Base-by-base conservation (phyloP, 2,113 vertebrate genomes). In the Platanista minor region DNA sequence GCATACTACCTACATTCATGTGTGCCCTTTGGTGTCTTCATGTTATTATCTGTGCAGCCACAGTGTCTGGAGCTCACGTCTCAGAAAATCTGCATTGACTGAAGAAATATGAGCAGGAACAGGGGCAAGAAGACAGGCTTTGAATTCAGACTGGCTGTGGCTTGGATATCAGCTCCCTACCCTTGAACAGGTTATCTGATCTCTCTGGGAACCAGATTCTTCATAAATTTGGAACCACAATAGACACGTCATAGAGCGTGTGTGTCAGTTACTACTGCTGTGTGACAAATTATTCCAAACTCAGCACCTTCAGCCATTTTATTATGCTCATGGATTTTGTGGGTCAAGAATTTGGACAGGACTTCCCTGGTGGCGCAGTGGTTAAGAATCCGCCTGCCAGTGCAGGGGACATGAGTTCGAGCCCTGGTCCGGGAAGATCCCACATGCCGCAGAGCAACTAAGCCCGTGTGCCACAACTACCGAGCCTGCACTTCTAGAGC, bases 31-130 rank as follows among this genome's bases (percentile, higher is more conserved):
- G 25, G 3, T 78, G 29, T 92, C 74, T 81, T 96, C 43, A 18
- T 1, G 4, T 83, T 95, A 69, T 83, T 72, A n/a, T 78, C 52
- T 46, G 75, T 75, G 75, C 23, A 64, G 67, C 52, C 43, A 46
- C 4, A 29, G 49, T 54, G 21, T 93, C 81, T 54, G 67, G 36
- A 91, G 39, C 18, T 36, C n/a, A 49, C 6, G 9, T 52, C 84
- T 86, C 62, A 72, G 91, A 77, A 91, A 88, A 71, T 77, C 86
- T 39, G 84, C 78, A 87, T 25, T 87, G 77, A 90, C 43, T 78
- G 62, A 69, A 96, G 89, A 46, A 17, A 61, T 52, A 77, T 62
- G 77, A 95, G 31, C 72, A 95, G 61, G 49, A 94, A 83, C 27
- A 69, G n/a, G 43, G 43, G 62, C 14, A 54, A 92, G 80, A 78